A percentile compares a stretch with the other conserved stretches of the same genome.
Evolutionary conservation across 92 coral and sea anemone genomes (phyloP).

Genomic region (Galaxea fascicularis): DNA sequence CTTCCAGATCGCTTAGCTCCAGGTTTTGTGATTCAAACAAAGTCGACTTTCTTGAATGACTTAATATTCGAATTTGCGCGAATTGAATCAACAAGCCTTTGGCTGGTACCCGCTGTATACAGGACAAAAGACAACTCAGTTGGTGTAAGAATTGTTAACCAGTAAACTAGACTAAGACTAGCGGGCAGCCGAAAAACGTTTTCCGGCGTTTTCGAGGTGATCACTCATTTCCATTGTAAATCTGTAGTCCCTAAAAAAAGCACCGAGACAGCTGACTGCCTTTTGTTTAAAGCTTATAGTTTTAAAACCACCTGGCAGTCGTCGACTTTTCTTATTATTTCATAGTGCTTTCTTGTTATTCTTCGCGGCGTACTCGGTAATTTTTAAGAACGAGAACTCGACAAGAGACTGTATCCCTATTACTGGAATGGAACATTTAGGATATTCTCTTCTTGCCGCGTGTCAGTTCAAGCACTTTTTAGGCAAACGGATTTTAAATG

Average conservation of each 20-base stretch:
- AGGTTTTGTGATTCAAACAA: background rate
- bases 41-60: slow-evolving; percentile 16
- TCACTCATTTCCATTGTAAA: background rate
- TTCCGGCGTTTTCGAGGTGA: background rate
- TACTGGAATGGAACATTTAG: no score
- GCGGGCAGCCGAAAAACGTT: background rate
- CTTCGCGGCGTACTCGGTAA: no score
- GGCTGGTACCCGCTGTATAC: slow-evolving; percentile 61
- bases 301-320: background rate
- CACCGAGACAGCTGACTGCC: background rate
- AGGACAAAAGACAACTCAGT: slow-evolving; percentile 20
- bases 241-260: background rate
- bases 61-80: slow-evolving; percentile 37
- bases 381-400: no score
- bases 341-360: no score
- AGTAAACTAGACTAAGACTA: background rate
- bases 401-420: no score
- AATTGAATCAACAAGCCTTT: slow-evolving; percentile 39
- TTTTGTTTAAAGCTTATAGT: background rate
- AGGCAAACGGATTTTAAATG: no score
- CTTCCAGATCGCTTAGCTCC: background rate
- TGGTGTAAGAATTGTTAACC: slow-evolving; percentile 53
- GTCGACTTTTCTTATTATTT: background rate
- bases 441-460: no score
- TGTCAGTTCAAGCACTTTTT: no score